These are phyloP conservation scores for Brachynemurus nebulosus DNA, from an alignment of 2,888 invertebrate species.

Conservation along the genomic window DNA sequence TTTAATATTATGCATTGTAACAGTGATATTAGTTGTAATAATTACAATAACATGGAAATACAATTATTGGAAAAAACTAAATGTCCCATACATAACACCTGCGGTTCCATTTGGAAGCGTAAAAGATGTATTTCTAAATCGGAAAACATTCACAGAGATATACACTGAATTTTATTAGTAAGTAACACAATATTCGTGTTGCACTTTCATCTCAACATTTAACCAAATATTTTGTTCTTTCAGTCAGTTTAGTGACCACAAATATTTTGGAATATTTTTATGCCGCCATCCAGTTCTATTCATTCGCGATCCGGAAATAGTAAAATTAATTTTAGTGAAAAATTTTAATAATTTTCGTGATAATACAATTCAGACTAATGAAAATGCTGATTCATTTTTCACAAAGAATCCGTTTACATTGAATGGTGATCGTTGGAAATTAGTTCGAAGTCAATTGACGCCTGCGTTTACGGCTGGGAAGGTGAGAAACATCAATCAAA, in stretches of 20 bases:
- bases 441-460: not conserved
- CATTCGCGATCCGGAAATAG: not conserved
- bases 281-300: not conserved
- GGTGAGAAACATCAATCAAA: no score
- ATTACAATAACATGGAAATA: not conserved
- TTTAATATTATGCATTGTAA: no score
- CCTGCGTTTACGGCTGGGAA: not conserved
- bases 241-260: not conserved
- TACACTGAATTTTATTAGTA: not conserved
- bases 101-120: not conserved
- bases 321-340: not conserved
- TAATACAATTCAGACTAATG: not conserved
- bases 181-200: not conserved
- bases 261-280: not conserved
- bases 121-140: not conserved
- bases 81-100: not conserved
- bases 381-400: not conserved
- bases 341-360: not conserved
- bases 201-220: not conserved
- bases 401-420: not conserved
- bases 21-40: no score
- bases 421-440: not conserved
- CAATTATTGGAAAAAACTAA: not conserved
- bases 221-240: not conserved
- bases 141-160: not conserved